Conservation (phyloP, 2,113 vertebrate genomes). For the Eulemur rufifrons region DNA sequence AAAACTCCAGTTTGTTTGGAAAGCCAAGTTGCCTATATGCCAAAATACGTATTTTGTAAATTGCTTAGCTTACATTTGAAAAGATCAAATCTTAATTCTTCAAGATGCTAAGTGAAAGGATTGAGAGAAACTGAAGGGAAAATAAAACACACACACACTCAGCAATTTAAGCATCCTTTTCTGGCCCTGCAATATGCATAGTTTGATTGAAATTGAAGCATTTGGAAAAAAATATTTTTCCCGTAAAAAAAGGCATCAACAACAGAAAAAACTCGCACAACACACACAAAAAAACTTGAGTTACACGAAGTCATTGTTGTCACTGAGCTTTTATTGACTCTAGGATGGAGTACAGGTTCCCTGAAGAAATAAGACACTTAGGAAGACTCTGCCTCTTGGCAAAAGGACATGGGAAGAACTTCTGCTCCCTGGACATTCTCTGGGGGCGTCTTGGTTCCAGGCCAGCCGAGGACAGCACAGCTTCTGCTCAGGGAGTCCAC, state of each 20-base stretch:
- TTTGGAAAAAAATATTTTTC: slow-evolving; percentile 63
- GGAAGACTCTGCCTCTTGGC: background rate
- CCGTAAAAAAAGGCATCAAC: background rate
- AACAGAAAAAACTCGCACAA: background rate
- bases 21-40: slow-evolving; percentile 81
- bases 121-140: slow-evolving; percentile 16
- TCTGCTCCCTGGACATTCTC: background rate
- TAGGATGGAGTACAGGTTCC: background rate
- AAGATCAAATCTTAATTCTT: slow-evolving; percentile 84
- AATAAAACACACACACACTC: background rate
- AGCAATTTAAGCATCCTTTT: slow-evolving; percentile 60
- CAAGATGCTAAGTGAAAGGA: slow-evolving; percentile 75
- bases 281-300: background rate
- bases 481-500: background rate
- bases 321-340: background rate
- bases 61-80: slow-evolving; percentile 88
- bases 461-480: background rate
- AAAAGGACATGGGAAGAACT: fast-evolving
- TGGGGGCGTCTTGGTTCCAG: background rate
- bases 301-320: background rate
- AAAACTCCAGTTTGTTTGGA: slow-evolving; percentile 81
- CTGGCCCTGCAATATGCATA: slow-evolving; percentile 39
- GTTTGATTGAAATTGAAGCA: slow-evolving; percentile 76
- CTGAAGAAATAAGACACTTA: background rate
- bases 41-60: slow-evolving; percentile 88